Percentiles rank a stretch among this genome's conserved stretches.
Conservation (phyloP, 2,888 invertebrate genomes). For the Tetragonisca angustula region DNA sequence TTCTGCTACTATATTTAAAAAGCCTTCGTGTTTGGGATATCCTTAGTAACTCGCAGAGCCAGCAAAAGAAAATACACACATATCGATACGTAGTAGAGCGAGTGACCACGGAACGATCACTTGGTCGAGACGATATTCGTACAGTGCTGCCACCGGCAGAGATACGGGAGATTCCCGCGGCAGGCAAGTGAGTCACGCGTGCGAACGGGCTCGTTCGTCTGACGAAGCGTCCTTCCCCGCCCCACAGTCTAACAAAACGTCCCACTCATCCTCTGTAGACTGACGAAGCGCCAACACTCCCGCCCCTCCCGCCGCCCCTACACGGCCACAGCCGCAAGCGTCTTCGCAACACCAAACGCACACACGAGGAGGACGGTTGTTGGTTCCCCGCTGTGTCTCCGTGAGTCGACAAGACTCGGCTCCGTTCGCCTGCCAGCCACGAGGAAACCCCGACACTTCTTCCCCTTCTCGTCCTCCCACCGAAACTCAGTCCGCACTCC, state of each 20-base stretch:
- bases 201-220: constrained; percentile 68
- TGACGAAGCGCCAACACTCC: constrained; percentile 58
- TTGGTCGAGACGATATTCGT: constrained; percentile 42
- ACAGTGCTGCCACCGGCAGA: constrained; percentile 75
- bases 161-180: constrained; percentile 78
- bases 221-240: constrained; percentile 63
- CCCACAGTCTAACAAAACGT: constrained; percentile 38
- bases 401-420: constrained; percentile 28
- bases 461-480: not conserved
- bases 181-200: constrained; percentile 79
- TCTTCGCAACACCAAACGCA: constrained; percentile 41
- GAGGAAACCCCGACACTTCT: constrained; percentile 42
- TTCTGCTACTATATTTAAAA: not conserved
- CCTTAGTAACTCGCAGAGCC: not conserved
- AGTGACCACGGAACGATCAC: not conserved
- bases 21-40: not conserved
- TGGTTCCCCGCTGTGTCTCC: constrained; percentile 44
- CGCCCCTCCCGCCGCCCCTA: not conserved
- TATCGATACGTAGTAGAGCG: no score
- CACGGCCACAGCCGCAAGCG: not conserved
- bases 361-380: constrained; percentile 45
- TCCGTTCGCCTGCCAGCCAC: constrained; percentile 39
- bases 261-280: constrained; percentile 46
- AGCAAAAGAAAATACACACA: not conserved
- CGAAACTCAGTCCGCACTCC: constrained; percentile 11